A percentile compares a stretch with the other conserved stretches of the same genome.
These are phyloP conservation scores for Montifringilla adamsi DNA, from an alignment of 2,113 vertebrate genomes.

Conservation along the genomic window DNA sequence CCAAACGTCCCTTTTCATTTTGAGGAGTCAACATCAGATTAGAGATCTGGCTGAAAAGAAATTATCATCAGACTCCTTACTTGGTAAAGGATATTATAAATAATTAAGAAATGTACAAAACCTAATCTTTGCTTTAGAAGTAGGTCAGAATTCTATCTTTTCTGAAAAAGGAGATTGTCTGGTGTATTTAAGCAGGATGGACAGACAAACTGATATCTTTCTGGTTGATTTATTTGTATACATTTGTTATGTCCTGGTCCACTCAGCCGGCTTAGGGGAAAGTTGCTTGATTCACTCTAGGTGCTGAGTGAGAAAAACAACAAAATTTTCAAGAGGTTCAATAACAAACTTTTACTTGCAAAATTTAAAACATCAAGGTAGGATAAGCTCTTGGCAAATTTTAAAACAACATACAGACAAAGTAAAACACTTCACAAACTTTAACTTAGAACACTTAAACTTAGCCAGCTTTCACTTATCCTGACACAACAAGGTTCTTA, in stretches of 20 bases:
- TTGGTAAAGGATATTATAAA: background rate
- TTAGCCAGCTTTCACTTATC: background rate
- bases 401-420: too few species aligned
- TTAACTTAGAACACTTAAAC: background rate
- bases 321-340: background rate
- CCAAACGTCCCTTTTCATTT: background rate
- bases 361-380: background rate
- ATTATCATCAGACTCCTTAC: background rate
- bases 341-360: background rate
- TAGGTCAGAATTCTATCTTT: background rate
- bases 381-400: background rate
- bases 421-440: background rate
- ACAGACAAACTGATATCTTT: background rate
- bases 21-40: background rate
- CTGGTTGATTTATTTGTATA: background rate
- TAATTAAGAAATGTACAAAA: background rate
- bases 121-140: background rate
- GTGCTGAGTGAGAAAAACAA: rapidly evolving
- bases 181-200: background rate
- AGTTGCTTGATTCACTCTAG: background rate
- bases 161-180: background rate
- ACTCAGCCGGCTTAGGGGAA: background rate
- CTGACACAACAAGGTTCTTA: background rate
- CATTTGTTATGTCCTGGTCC: background rate
- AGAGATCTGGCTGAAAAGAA: background rate